Evolutionary conservation across 2,113 vertebrate species (phyloP).

Genomic region (Entosphenus tridentatus): DNA sequence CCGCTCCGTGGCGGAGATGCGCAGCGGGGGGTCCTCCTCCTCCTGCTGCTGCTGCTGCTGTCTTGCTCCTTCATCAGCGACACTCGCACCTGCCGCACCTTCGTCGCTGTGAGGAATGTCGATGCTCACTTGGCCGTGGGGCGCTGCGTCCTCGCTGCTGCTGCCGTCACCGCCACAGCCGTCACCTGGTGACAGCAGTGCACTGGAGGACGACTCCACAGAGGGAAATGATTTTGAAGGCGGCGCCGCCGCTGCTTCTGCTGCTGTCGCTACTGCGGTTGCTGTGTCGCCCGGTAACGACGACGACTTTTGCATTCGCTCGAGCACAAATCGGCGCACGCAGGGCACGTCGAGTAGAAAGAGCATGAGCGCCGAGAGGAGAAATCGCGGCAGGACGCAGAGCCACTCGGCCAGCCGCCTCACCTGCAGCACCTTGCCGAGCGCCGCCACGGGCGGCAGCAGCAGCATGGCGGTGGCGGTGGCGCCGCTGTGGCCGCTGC

Average conservation of each 20-base stretch:
- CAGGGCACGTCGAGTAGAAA: constrained; percentile 90
- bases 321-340: constrained; percentile 56
- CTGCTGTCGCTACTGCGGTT: constrained; percentile 5
- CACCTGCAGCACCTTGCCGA: constrained; percentile 16
- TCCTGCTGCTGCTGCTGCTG: too few species aligned
- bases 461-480: too few species aligned
- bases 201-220: too few species aligned
- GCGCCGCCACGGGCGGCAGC: too few species aligned
- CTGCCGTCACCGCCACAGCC: constrained; percentile 9
- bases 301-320: constrained; percentile 25
- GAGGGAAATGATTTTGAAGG: too few species aligned
- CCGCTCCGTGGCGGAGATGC: constrained; percentile 76
- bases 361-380: constrained; percentile 66
- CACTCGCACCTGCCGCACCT: too few species aligned
- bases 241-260: too few species aligned
- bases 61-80: too few species aligned
- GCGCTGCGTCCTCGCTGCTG: constrained; percentile 15
- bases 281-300: too few species aligned
- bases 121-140: too few species aligned
- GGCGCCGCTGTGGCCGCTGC: too few species aligned
- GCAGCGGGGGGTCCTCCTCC: constrained; percentile 60
- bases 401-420: constrained; percentile 60
- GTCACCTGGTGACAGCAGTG: constrained; percentile 6
- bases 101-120: too few species aligned
- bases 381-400: constrained; percentile 77